Evolutionary conservation across 2,113 vertebrate species (phyloP).

Genomic region (Ammodytes marinus): DNA sequence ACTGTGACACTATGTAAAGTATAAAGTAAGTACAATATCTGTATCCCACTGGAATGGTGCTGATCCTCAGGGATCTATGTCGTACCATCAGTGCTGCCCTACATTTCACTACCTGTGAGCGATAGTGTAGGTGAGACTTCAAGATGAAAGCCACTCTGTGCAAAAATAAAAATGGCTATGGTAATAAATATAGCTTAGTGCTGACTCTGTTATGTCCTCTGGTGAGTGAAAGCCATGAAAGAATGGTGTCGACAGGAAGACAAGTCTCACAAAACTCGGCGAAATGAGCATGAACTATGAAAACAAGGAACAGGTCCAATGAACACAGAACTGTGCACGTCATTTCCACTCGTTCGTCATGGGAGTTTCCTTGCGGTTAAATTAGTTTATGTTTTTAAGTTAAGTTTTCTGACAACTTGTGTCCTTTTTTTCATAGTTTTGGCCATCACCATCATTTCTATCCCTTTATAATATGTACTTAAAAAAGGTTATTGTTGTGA

Average conservation of each 20-base stretch:
- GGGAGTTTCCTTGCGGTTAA: neutral
- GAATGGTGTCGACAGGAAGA: constrained; percentile 22
- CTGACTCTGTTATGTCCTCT: constrained; percentile 74
- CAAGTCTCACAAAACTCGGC: constrained; percentile 27
- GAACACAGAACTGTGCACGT: neutral
- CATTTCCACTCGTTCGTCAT: neutral
- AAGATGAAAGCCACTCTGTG: constrained; percentile 67
- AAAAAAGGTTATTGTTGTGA: neutral
- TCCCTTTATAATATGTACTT: neutral
- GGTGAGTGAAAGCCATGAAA: constrained; percentile 52
- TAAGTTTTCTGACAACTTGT: neutral
- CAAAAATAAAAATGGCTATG: constrained; percentile 72
- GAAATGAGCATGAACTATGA: constrained; percentile 35
- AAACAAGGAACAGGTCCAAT: neutral
- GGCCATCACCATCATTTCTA: neutral
- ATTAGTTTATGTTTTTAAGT: neutral
- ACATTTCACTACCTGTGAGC: constrained; percentile 34
- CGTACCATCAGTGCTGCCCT: constrained; percentile 32
- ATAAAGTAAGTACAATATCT: constrained; percentile 34
- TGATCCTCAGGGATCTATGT: constrained; percentile 9
- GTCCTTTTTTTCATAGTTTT: neutral
- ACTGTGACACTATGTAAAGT: constrained; percentile 43
- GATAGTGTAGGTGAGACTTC: constrained; percentile 47
- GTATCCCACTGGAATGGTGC: constrained; percentile 36
- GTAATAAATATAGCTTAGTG: constrained; percentile 88